Evolutionary conservation across 2,888 invertebrate species (phyloP).

Genomic region (Eurytoma californica): DNA sequence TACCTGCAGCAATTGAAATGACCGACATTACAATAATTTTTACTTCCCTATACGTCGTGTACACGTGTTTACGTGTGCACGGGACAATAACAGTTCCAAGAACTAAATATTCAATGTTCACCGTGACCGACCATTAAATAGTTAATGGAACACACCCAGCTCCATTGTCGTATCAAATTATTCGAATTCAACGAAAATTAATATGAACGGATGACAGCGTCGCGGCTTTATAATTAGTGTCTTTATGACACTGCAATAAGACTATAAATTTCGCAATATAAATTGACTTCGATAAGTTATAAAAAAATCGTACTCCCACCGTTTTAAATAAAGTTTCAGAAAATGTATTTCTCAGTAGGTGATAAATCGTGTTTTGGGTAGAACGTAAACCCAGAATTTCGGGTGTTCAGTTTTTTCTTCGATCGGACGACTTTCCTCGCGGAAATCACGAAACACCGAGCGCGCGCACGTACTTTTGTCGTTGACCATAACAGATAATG

Average conservation of each 20-base stretch:
- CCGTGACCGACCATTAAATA: neutral
- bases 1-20: too few species aligned
- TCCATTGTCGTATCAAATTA: constrained; percentile 3
- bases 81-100: neutral
- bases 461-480: neutral
- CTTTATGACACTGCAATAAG: too few species aligned
- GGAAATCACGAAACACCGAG: constrained; percentile 11
- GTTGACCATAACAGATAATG: constrained; percentile 22
- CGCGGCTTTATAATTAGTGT: constrained; percentile 10
- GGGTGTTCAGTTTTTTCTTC: neutral
- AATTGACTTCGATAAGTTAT: too few species aligned
- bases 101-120: neutral
- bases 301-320: neutral
- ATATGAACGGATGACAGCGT: neutral
- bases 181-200: neutral
- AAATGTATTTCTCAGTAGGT: too few species aligned
- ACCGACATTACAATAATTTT: too few species aligned
- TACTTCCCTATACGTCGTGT: too few species aligned
- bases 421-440: constrained; percentile 16
- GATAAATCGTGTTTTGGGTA: too few species aligned
- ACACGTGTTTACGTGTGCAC: too few species aligned
- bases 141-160: neutral
- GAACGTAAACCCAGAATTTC: too few species aligned
- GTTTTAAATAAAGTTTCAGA: neutral
- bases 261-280: too few species aligned